Evolutionary conservation across 2,797 vertebrate species (phyloP), one percentile per base, ranked within the genome.

Genomic region (Diglossa cyanea): DNA sequence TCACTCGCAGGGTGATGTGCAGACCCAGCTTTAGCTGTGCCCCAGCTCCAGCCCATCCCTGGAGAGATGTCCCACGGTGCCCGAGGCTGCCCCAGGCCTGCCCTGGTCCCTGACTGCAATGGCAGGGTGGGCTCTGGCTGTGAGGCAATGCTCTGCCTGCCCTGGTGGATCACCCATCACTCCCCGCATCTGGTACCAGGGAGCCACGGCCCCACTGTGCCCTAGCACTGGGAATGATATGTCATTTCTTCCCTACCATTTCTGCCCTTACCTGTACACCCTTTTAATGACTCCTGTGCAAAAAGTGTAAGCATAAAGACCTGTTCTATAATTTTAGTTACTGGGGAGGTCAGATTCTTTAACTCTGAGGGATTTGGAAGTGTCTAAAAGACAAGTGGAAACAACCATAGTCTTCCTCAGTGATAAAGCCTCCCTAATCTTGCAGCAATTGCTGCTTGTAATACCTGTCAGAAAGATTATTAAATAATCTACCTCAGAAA

Each of bases 131-230:
- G 14, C 40, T 71, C 39, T 75, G 23, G 10, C 20, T 42, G 9
- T 31, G 54, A 53, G 15, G 30, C 7, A 10, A 13, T 45, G 7
- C 6, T 23, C 23, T 35, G 17, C 14, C 45, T 70, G 13, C 5
- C 17, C 31, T 42, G 13, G 2, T 10, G 13, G 25, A 28, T 3
- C 5, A 2, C 11, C 13, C 15, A 23, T 17, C 24, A 5, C 17
- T 48, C 6, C 20, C 30, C 23, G 25, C 1, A 0, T 6, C 21
- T 37, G 37, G 14, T 11, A 12, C 5, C 0, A 1, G 15, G 35
- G 6, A 67, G 8, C 13, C 19, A 8, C 1, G 0, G 17, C 7
- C 5, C 8, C 10, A 7, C 19, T 11, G 9, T 39, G 28, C 7
- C 45, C 40, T 0, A 3, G 66, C 13, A 6, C 13, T 33, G 50